phyloP scores from a whole-genome alignment of 2,797 vertebrate species.

The Cichlasoma orientale region DNA sequence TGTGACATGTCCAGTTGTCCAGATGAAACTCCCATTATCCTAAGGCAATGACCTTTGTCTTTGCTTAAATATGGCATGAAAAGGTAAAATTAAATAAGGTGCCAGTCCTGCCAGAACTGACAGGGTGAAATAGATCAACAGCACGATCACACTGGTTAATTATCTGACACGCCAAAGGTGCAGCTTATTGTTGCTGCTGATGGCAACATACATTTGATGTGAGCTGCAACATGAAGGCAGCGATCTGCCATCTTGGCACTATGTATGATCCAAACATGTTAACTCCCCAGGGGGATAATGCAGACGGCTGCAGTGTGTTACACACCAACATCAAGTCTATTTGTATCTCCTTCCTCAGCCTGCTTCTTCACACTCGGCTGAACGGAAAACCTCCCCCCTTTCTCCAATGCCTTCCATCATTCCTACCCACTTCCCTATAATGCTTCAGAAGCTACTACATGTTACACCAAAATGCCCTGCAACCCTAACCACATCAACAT shows the following conservation, averaged over 20 bases:
- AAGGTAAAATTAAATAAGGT: background rate
- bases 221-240: no score
- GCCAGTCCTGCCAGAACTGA: background rate
- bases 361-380: conserved; percentile 31
- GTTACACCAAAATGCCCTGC: background rate
- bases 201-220: no score
- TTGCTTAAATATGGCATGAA: background rate
- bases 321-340: background rate
- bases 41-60: background rate
- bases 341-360: background rate
- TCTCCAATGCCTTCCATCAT: background rate
- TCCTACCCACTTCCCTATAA: background rate
- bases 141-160: background rate
- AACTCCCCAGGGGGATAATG: no score
- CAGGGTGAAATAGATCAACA: background rate
- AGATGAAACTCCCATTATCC: background rate
- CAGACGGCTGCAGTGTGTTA: background rate
- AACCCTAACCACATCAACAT: background rate
- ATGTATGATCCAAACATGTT: no score
- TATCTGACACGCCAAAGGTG: background rate
- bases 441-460: background rate
- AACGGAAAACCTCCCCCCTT: conserved; percentile 8
- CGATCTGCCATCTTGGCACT: no score
- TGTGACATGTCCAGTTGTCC: background rate
- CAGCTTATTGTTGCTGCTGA: no score